phyloP scores from a whole-genome alignment of 2,113 vertebrate genomes.

The Illadopsis cleaveri region DNA sequence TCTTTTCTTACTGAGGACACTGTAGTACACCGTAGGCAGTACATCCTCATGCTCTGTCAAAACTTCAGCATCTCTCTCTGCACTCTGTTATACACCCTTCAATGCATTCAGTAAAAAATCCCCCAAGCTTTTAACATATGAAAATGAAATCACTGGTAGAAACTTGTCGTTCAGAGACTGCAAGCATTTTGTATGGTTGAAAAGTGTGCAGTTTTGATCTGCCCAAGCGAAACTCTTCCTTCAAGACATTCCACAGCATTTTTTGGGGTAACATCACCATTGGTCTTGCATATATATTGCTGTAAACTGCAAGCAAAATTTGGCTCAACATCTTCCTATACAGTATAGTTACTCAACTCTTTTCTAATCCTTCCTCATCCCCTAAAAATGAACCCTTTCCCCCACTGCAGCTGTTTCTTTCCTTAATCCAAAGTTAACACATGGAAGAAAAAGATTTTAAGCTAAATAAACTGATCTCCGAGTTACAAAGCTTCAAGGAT shows the following conservation, averaged over 20 bases:
- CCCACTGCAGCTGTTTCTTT: conserved; percentile 29
- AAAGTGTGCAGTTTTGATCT: not conserved
- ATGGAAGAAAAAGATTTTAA: conserved; percentile 18
- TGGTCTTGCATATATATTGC: not conserved
- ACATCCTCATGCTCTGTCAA: not conserved
- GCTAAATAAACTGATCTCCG: conserved; percentile 29
- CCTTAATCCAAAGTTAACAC: conserved; percentile 34
- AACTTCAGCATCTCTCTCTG: not conserved
- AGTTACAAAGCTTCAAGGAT: conserved; percentile 21
- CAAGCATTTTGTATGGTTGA: not conserved
- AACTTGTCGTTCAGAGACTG: not conserved
- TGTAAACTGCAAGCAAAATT: not conserved
- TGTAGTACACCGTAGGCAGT: not conserved
- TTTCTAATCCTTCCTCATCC: not conserved
- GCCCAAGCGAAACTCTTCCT: not conserved
- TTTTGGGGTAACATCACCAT: not conserved
- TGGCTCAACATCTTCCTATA: not conserved
- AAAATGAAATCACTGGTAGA: not conserved
- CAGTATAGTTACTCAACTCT: not conserved
- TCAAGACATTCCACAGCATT: not conserved
- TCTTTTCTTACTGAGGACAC: not conserved
- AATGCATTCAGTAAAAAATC: not conserved
- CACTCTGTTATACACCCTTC: not conserved
- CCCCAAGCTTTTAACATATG: not conserved
- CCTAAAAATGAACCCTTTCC: not conserved